These are phyloP conservation scores for Creontiades dilutus DNA, from an alignment of 2,888 invertebrate genomes.

Conservation along the genomic window DNA sequence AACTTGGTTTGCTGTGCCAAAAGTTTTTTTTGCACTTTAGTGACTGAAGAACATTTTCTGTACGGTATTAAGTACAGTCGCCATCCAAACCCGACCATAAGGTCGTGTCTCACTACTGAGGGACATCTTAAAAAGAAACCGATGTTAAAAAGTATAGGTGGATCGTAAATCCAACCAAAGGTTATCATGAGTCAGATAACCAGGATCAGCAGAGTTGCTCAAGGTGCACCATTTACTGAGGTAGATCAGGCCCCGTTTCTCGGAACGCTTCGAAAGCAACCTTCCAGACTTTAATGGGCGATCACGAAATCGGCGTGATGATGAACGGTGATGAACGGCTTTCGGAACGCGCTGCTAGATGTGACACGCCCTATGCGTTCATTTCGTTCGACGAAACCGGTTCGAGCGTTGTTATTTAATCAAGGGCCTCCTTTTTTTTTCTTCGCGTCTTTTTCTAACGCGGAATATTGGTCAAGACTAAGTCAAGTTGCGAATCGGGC, in stretches of 20 bases:
- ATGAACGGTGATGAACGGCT: not conserved
- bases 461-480: conserved; percentile 12
- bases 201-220: not conserved
- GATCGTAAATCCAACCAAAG: too few species aligned
- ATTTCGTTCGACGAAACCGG: conserved; percentile 6
- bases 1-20: too few species aligned
- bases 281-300: conserved; percentile 17
- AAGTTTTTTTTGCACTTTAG: too few species aligned
- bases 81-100: too few species aligned
- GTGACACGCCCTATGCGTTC: conserved; percentile 23
- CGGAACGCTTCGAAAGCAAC: not conserved
- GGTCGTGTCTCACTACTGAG: too few species aligned
- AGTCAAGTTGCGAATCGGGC: not conserved
- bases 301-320: not conserved
- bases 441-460: not conserved
- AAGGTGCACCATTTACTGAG: not conserved
- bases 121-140: too few species aligned
- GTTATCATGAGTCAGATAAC: not conserved
- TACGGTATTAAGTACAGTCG: too few species aligned
- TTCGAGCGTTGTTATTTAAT: not conserved
- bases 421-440: not conserved
- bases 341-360: not conserved
- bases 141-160: too few species aligned
- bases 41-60: too few species aligned
- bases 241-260: conserved; percentile 10